Evolutionary conservation across 2,113 vertebrate species (phyloP).

Genomic region (Emydura subglobosa): DNA sequence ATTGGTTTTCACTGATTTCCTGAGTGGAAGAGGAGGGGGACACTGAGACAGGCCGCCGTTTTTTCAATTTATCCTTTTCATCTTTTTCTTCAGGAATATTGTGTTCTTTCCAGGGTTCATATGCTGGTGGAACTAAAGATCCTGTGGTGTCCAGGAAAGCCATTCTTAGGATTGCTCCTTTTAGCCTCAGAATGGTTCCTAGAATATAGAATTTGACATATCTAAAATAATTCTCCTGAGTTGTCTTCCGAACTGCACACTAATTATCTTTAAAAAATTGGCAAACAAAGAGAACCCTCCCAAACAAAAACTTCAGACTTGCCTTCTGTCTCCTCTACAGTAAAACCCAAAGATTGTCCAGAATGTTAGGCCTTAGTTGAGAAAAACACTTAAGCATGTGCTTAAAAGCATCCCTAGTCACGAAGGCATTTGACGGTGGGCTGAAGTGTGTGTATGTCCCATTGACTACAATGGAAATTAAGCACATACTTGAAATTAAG

Average conservation of each 20-base stretch:
- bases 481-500: not conserved
- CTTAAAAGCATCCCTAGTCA: accelerated
- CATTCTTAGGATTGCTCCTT: slow-evolving; percentile 93
- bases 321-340: not conserved
- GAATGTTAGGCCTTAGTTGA: not conserved
- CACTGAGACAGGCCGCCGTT: slow-evolving; percentile 93
- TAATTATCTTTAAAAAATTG: not conserved
- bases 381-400: not conserved
- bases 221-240: slow-evolving; percentile 10
- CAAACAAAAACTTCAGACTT: not conserved
- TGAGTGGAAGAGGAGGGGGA: slow-evolving; percentile 96
- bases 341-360: not conserved
- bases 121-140: slow-evolving; percentile 85
- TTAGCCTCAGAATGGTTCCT: slow-evolving; percentile 94
- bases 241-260: not conserved
- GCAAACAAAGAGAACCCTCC: not conserved
- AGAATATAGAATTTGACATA: slow-evolving; percentile 52
- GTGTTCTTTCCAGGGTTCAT: slow-evolving; percentile 92
- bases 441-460: not conserved
- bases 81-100: slow-evolving; percentile 93
- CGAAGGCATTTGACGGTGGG: not conserved
- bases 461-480: not conserved
- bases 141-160: slow-evolving; percentile 93
- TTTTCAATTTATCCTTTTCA: slow-evolving; percentile 91
- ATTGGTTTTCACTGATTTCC: slow-evolving; percentile 95